Evolutionary conservation across 1,140 invertebrate genomes (phyloP), one percentile per base, ranked within the genome.

Genomic region (Drosophila bocki): DNA sequence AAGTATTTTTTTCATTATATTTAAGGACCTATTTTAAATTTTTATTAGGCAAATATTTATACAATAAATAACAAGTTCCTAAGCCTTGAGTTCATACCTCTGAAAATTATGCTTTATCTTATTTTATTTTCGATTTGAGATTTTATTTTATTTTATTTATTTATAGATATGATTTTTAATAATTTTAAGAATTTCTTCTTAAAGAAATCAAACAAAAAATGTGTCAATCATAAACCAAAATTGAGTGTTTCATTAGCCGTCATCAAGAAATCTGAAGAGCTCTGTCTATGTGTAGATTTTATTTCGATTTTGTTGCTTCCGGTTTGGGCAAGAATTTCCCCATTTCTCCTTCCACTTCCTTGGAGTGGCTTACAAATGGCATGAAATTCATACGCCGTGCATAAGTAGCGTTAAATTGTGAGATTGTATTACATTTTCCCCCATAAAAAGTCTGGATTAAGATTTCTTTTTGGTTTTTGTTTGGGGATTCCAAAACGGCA

Each of bases 371-470:
- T 42, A 64, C 53, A 80, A 80, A 80, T 79, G 77, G 68, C 39
- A 79, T 65, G 76, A 72, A 79, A 74, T 67, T 80, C 68, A 80
- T 79, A 65, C 68, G 69, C 76, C 77, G 68, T 67, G 76, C 60
- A 78, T 79, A 80, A 79, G 76, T 80, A 80, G 77, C 77, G 76
- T 80, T 79, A 80, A 79, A 80, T 80, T 79, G 75, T 78, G 68
- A 80, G 77, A 80, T 80, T 80, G 76, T 79, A 78, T 79, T 79
- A 79, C 76, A 78, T 54, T 78, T 77, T 22, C 63, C 57, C 63
- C 63, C 37, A 35, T 50, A 51, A 54, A 69, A 39, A 17, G 75
- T 64, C 62, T 39, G 54, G 72, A 77, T 77, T 77, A 77, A 59
- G 72, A 77, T 77, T 70, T 42, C 67, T 53, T 59, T 50, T 57